Evolutionary conservation across 2,113 vertebrate genomes (phyloP), one percentile per base, ranked within the genome.

Genomic region (Trichechus manatus): DNA sequence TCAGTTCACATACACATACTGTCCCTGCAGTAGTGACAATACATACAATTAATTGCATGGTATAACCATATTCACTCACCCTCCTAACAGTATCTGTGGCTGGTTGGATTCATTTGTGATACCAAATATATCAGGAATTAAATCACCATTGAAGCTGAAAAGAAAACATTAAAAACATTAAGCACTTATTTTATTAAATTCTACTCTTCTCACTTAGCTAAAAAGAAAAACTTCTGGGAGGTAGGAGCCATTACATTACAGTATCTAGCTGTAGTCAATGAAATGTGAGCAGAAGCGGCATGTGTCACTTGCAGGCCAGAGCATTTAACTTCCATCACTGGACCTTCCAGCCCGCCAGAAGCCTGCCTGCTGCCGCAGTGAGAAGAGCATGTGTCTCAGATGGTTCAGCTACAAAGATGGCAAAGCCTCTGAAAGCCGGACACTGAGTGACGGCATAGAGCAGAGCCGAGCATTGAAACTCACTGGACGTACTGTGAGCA

Each of bases 51-150:
- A 84, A 86, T 74, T 87, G 39, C 7, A 63, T 20, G 74, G 72
- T 14, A 44, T 20, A 53, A 31, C 11, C 47, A 25, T 50, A 53
- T 75, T 68, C 81, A 80, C 99, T 99, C 98, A 98, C 99, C 98
- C 95, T 97, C 98, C 98, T 13, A 98, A 97, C 20, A 99, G 91
- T 94, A 99, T 98, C 97, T 99, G 98, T 15, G 99, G 99, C n/a
- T 97, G 97, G 3, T 0, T 44, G 2, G 97, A 95, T 47, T 85
- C 97, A 14, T 95, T 98, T 23, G 98, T 98, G 53, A 98, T 92
- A 96, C 99, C 99, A 98, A 99, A 99, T 90, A 99, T 88, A 75
- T 99, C 99, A 96, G 99, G 99, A 98, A 99, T 99, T 99, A 99
- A 99, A 95, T 99, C 99, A 56, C 99, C 99, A 96, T 99, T 99